Evolutionary conservation across 1,140 invertebrate species (phyloP).

Genomic region (Dreissena polymorpha): DNA sequence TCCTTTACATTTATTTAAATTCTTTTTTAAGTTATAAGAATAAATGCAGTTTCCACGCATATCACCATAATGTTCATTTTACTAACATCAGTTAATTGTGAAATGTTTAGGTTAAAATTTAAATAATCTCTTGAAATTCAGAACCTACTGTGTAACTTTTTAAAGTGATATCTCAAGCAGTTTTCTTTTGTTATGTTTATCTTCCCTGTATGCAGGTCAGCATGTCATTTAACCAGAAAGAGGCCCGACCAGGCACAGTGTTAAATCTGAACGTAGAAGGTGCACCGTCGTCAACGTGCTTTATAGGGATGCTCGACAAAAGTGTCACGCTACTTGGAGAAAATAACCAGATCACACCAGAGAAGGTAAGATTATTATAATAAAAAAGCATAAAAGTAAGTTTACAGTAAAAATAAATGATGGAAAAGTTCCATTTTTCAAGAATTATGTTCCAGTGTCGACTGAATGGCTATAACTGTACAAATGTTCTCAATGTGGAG

Average conservation of each 20-base stretch:
- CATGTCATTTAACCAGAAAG: constrained; percentile 80
- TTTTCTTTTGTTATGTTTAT: no score
- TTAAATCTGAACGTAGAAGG: constrained; percentile 81
- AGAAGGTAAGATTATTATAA: constrained; percentile 61
- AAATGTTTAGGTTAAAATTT: no score
- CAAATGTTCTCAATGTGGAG: no score
- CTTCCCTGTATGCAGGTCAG: constrained; percentile 68
- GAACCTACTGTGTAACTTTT: no score
- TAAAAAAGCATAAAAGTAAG: background rate
- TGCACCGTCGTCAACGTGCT: constrained; percentile 82
- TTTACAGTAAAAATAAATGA: background rate
- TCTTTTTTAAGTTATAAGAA: no score
- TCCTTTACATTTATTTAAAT: no score
- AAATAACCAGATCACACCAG: constrained; percentile 73
- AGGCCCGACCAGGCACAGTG: constrained; percentile 80
- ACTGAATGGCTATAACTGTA: no score
- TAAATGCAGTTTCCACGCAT: no score
- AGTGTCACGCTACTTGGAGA: constrained; percentile 81
- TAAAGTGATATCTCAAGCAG: no score
- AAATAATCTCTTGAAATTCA: no score
- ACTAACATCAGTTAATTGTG: no score
- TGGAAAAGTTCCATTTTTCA: background rate
- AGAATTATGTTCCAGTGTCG: background rate
- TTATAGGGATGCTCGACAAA: constrained; percentile 83
- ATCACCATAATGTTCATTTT: no score